These are phyloP conservation scores for Zosterops hypoxanthus DNA, from an alignment of 2,113 vertebrate genomes.

Conservation along the genomic window DNA sequence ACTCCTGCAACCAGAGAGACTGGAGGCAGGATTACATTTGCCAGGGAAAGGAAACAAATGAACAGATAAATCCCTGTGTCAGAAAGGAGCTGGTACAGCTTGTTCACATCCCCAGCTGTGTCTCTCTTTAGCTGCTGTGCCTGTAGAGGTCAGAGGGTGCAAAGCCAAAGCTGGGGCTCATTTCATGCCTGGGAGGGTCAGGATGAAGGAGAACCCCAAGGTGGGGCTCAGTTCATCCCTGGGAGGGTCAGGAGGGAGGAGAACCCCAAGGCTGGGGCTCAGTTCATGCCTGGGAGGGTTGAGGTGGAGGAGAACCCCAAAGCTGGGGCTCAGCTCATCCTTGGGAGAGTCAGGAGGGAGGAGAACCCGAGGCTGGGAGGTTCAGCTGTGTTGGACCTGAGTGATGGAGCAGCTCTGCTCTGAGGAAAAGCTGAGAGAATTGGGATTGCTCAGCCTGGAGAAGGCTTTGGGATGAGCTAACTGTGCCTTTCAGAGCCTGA, in stretches of 20 bases:
- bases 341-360: too few species aligned
- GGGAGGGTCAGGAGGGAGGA: too few species aligned
- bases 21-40: neutral
- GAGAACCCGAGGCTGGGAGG: neutral
- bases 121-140: neutral
- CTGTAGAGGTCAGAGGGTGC: neutral
- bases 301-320: too few species aligned
- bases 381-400: neutral
- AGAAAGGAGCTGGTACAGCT: neutral
- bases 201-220: too few species aligned
- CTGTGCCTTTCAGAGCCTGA: neutral
- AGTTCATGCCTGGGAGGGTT: too few species aligned
- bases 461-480: accelerated
- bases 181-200: neutral
- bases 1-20: neutral
- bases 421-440: neutral
- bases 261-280: neutral
- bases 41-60: neutral
- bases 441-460: neutral
- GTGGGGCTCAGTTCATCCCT: neutral
- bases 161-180: neutral
- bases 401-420: neutral
- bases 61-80: neutral
- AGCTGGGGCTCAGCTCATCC: too few species aligned
- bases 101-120: accelerated